Percentiles rank a stretch among this genome's conserved stretches.
phyloP scores from a whole-genome alignment of 2,797 vertebrate species.

The Emydoidea blandingii region DNA sequence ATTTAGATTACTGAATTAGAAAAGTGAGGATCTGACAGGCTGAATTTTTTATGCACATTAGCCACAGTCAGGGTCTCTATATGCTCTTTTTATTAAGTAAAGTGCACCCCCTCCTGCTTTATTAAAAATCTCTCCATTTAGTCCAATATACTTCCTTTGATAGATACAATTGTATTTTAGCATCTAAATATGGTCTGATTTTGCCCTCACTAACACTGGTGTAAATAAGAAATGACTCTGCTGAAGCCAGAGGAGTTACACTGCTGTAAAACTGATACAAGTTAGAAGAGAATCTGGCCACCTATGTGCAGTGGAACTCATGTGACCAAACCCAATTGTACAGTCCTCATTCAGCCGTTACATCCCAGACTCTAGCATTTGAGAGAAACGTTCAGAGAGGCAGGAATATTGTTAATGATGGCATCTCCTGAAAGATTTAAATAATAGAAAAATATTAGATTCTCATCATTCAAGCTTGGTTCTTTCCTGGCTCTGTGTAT shows the following conservation, averaged over 20 bases:
- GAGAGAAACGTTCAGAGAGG: not conserved
- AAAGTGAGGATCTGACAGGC: constrained; percentile 89
- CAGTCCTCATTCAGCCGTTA: not conserved
- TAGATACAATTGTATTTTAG: constrained; percentile 70
- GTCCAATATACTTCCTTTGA: constrained; percentile 73
- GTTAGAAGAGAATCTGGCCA: not conserved
- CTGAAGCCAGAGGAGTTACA: constrained; percentile 1
- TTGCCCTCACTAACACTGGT: constrained; percentile 12
- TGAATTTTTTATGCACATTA: constrained; percentile 91
- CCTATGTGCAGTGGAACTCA: constrained; percentile 5
- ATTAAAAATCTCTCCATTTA: constrained; percentile 81
- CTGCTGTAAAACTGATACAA: not conserved
- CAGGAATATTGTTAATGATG: not conserved
- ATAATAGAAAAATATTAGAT: not conserved
- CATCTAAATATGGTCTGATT: constrained; percentile 71
- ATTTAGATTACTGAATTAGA: constrained; percentile 92
- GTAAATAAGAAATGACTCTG: not conserved
- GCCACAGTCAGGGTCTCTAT: constrained; percentile 84
- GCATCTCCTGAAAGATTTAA: not conserved
- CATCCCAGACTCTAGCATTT: not conserved
- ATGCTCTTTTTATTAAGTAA: constrained; percentile 84
- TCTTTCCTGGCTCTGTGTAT: not conserved
- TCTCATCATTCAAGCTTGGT: not conserved
- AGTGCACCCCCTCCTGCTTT: constrained; percentile 76
- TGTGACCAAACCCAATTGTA: not conserved